Conservation (phyloP, 2,888 invertebrate genomes). For the Leucophenga montana region DNA sequence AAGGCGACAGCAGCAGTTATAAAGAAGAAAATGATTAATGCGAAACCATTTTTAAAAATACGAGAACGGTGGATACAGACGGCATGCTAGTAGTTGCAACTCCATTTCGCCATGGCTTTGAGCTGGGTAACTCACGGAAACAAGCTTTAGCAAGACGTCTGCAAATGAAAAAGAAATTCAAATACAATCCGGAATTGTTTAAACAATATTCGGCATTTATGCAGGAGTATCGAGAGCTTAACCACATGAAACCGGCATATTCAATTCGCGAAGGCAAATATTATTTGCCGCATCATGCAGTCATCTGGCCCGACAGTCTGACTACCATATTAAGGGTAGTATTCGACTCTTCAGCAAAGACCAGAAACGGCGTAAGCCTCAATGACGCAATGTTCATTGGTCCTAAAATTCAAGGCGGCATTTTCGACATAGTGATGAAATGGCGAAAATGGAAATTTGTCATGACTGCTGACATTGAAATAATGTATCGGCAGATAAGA, state of each 20-base stretch:
- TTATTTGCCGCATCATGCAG: conserved; percentile 38
- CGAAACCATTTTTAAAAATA: no score
- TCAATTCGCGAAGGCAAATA: conserved; percentile 24
- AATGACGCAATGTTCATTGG: conserved; percentile 55
- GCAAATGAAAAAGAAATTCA: neutral
- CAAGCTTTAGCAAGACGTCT: neutral
- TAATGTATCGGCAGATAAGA: conserved; percentile 58
- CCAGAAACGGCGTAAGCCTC: conserved; percentile 42
- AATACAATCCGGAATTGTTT: conserved; percentile 7
- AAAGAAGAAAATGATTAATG: neutral
- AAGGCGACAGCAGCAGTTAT: neutral
- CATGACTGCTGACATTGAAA: conserved; percentile 54
- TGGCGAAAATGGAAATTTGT: conserved; percentile 42
- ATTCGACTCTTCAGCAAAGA: no score
- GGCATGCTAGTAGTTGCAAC: neutral
- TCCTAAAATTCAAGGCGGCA: conserved; percentile 51
- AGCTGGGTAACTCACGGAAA: neutral
- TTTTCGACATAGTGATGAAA: conserved; percentile 41
- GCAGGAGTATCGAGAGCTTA: conserved; percentile 30
- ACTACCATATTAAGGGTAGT: no score
- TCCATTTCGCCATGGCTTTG: no score
- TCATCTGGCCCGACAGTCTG: conserved; percentile 25
- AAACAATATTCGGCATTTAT: no score
- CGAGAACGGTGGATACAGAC: neutral
- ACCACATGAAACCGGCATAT: conserved; percentile 29